Percentiles rank a stretch among this genome's conserved stretches.
Conservation (phyloP, 2,113 vertebrate genomes). For the Paratilapia polleni region DNA sequence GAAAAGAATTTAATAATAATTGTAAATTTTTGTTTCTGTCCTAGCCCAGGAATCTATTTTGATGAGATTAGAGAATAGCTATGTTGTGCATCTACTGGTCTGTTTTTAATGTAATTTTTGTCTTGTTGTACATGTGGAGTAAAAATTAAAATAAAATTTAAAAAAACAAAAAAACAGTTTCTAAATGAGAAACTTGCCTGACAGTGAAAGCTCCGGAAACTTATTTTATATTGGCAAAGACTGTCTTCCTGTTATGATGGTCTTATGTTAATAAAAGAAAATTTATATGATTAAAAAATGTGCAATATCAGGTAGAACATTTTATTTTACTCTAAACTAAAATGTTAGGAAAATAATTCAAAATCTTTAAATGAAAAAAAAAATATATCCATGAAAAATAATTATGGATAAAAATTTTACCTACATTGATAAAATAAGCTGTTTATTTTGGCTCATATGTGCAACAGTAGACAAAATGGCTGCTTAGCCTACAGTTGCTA, state of each 20-base stretch:
- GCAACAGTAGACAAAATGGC: slow-evolving; percentile 7
- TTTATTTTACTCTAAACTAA: background rate
- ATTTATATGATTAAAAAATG: background rate
- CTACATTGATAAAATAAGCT: background rate
- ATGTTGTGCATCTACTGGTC: too few relatives aligned
- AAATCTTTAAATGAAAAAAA: background rate
- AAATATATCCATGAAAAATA: background rate
- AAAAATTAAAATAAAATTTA: too few relatives aligned
- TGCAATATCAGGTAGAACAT: background rate
- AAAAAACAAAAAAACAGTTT: too few relatives aligned
- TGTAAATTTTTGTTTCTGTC: too few relatives aligned
- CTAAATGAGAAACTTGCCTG: too few relatives aligned
- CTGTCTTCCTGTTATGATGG: background rate
- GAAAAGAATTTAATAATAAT: too few relatives aligned
- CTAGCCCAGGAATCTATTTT: too few relatives aligned
- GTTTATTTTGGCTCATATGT: slow-evolving; percentile 20
- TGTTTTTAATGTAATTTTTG: too few relatives aligned
- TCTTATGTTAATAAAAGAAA: background rate
- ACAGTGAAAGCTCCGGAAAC: background rate
- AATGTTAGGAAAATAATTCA: background rate
- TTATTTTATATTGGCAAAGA: too few relatives aligned
- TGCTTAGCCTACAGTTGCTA: slow-evolving; percentile 16
- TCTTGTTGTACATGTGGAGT: too few relatives aligned
- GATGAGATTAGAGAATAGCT: too few relatives aligned
- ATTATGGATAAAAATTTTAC: background rate